A percentile compares a stretch with the other conserved stretches of the same genome.
These are phyloP conservation scores for Engystomops pustulosus DNA, from an alignment of 2,113 vertebrate genomes.

Conservation along the genomic window DNA sequence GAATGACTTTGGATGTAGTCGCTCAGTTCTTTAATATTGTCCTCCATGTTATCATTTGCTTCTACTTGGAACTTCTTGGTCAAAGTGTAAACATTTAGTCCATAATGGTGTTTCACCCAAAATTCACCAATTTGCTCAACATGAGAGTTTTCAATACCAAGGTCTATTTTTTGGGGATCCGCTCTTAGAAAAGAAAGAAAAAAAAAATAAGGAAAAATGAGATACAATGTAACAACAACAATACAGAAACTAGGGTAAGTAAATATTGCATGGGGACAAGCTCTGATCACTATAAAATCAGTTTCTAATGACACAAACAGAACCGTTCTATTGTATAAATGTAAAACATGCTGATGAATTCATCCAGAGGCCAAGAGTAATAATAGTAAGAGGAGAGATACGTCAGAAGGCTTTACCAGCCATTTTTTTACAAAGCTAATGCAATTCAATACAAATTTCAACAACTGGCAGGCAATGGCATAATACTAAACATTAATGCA, in stretches of 20 bases:
- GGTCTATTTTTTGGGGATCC: slow-evolving; percentile 68
- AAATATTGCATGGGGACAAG: too few species aligned
- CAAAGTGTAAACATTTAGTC: slow-evolving; percentile 82
- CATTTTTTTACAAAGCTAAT: too few species aligned
- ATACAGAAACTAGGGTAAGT: too few species aligned
- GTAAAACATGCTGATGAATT: too few species aligned
- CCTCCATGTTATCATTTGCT: slow-evolving; percentile 68
- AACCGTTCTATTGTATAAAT: too few species aligned
- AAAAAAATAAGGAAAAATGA: background rate
- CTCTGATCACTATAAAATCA: too few species aligned
- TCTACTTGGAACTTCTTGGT: slow-evolving; percentile 73
- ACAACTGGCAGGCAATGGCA: too few species aligned
- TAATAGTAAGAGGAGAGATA: too few species aligned
- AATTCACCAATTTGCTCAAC: slow-evolving; percentile 71
- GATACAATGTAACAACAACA: background rate
- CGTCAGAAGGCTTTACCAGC: too few species aligned
- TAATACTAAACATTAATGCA: too few species aligned
- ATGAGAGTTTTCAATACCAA: slow-evolving; percentile 73
- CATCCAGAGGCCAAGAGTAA: background rate
- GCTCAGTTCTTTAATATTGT: slow-evolving; percentile 74
- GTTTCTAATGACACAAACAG: too few species aligned
- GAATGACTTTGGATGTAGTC: slow-evolving; percentile 72
- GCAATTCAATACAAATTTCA: too few species aligned
- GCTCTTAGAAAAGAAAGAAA: slow-evolving; percentile 69
- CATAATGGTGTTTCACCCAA: slow-evolving; percentile 79